These are phyloP conservation scores for Drosophila jambulina DNA, from an alignment of 1,140 invertebrate species.

Conservation along the genomic window DNA sequence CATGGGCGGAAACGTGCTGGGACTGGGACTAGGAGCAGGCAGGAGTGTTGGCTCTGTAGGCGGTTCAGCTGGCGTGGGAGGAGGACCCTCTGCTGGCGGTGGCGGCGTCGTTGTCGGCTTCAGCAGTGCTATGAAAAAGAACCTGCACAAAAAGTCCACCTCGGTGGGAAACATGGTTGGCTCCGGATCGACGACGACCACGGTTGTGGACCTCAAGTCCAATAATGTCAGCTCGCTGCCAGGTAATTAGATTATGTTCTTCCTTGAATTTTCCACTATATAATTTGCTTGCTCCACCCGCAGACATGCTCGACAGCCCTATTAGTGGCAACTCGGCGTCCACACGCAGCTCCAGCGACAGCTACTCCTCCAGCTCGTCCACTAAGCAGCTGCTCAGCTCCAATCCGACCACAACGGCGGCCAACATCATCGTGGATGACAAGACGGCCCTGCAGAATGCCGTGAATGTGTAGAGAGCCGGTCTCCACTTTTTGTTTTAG, in stretches of 20 bases:
- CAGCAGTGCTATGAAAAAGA: constrained; percentile 64
- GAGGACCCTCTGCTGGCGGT: neutral
- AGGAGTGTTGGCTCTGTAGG: constrained; percentile 26
- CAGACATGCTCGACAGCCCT: constrained; percentile 87
- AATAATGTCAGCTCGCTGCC: constrained; percentile 79
- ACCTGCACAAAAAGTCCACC: constrained; percentile 80
- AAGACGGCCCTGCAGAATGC: constrained; percentile 81
- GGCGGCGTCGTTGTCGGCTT: constrained; percentile 54
- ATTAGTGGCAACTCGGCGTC: constrained; percentile 87
- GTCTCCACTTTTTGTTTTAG: constrained; percentile 25
- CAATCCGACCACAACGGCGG: constrained; percentile 78
- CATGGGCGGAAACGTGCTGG: constrained; percentile 2
- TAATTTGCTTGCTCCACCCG: too few relatives aligned
- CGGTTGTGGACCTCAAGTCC: constrained; percentile 58
- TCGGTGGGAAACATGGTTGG: constrained; percentile 79
- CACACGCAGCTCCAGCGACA: constrained; percentile 90
- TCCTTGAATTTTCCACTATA: fast-evolving
- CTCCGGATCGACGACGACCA: constrained; percentile 28
- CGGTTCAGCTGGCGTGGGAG: constrained; percentile 4
- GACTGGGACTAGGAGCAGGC: constrained; percentile 4
- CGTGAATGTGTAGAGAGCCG: constrained; percentile 71
- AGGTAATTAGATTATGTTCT: constrained; percentile 45
- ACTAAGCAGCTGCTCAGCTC: constrained; percentile 88
- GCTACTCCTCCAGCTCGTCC: constrained; percentile 90
- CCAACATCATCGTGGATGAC: constrained; percentile 83